Conservation (phyloP, 2,888 invertebrate genomes). For the Latheticus oryzae region DNA sequence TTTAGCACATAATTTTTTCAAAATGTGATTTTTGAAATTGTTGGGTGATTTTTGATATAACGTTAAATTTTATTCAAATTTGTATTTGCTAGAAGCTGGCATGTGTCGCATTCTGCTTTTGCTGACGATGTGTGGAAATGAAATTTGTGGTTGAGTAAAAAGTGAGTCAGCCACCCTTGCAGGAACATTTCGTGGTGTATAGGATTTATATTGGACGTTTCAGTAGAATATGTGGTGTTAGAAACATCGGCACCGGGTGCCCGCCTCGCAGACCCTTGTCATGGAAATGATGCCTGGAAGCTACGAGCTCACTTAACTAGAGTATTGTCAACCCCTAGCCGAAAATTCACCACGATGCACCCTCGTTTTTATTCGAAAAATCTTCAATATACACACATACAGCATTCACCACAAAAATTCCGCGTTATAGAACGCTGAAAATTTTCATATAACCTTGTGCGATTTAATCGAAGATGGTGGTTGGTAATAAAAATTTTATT, state of each 20-base stretch:
- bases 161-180: constrained; percentile 24
- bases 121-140: constrained; percentile 11
- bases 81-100: constrained; percentile 14
- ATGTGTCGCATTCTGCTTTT: constrained; percentile 5
- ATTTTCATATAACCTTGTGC: constrained; percentile 8
- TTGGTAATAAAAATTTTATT: constrained; percentile 36
- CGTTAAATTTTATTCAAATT: no score
- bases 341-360: constrained; percentile 34
- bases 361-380: constrained; percentile 28
- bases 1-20: no score
- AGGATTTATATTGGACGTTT: constrained; percentile 38
- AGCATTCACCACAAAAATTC: constrained; percentile 10
- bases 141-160: constrained; percentile 25
- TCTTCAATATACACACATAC: constrained; percentile 32
- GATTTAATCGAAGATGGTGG: constrained; percentile 12
- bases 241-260: constrained; percentile 46
- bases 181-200: constrained; percentile 25
- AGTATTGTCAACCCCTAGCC: constrained; percentile 54
- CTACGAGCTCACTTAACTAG: constrained; percentile 62
- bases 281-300: constrained; percentile 71
- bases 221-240: constrained; percentile 37
- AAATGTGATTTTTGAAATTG: no score
- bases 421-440: constrained; percentile 7
- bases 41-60: no score
- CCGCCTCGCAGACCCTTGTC: constrained; percentile 65